These are phyloP conservation scores for Lampris incognitus DNA, from an alignment of 2,113 vertebrate genomes.

Conservation along the genomic window DNA sequence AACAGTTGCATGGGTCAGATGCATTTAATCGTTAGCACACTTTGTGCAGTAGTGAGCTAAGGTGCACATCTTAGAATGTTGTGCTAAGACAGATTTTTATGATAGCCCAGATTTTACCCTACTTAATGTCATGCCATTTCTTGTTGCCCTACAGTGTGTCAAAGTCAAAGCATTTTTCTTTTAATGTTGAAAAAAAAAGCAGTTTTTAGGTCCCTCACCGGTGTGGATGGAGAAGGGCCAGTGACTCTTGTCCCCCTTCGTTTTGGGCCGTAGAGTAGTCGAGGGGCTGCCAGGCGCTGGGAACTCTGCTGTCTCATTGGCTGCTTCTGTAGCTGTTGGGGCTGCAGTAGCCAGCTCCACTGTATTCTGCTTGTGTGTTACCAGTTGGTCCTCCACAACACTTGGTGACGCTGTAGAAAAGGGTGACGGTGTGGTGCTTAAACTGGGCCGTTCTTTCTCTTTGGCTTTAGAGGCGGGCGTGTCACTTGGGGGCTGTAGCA, in stretches of 20 bases:
- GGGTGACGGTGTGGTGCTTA: conserved; percentile 53
- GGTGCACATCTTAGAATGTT: too few relatives aligned
- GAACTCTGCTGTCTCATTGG: conserved; percentile 65
- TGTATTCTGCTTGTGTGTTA: conserved; percentile 50
- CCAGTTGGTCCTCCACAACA: conserved; percentile 39
- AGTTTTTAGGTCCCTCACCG: conserved; percentile 80
- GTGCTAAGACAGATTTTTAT: too few relatives aligned
- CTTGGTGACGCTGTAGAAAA: conserved; percentile 48
- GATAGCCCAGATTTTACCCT: too few relatives aligned
- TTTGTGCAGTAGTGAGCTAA: too few relatives aligned
- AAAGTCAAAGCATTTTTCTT: too few relatives aligned
- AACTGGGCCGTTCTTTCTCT: conserved; percentile 70
- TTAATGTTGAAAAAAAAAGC: too few relatives aligned
- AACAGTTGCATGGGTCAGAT: too few relatives aligned
- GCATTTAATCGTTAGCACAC: too few relatives aligned
- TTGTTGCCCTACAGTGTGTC: too few relatives aligned
- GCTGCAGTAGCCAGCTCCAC: conserved; percentile 19
- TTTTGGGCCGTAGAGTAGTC: conserved; percentile 38
- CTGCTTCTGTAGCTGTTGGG: conserved; percentile 78
- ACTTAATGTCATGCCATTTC: too few relatives aligned
- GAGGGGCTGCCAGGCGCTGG: conserved; percentile 68
- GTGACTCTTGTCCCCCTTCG: conserved; percentile 46
- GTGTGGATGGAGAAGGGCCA: conserved; percentile 88
- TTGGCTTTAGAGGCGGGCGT: conserved; percentile 76
- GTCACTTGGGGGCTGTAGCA: conserved; percentile 44